Evolutionary conservation across 64 coral and sea anemone species (phyloP).

Genomic region (Hydrozoanthus tunicans): DNA sequence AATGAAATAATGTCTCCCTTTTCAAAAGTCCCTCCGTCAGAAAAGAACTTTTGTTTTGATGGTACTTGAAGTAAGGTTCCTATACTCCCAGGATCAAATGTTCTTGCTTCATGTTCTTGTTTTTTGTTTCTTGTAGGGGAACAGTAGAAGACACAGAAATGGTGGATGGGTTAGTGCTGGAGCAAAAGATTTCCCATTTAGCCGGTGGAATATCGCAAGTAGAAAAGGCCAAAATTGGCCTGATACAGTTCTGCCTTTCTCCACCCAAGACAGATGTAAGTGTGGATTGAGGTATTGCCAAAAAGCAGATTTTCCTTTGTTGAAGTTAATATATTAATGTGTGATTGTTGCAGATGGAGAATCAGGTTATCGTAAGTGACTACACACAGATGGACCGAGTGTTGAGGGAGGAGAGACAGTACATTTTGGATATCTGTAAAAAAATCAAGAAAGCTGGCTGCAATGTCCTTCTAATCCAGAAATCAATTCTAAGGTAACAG

Average conservation of each 20-base stretch:
- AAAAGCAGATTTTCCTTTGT: neutral
- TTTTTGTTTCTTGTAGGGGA: conserved; percentile 66
- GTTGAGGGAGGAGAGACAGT: conserved; percentile 90
- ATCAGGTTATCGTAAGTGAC: conserved; percentile 97
- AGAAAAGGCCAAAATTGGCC: conserved; percentile 97
- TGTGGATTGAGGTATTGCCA: neutral
- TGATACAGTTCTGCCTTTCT: conserved; percentile 97
- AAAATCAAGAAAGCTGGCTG: conserved; percentile 99
- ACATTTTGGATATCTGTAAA: conserved; percentile 97
- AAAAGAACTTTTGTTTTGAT: too few species aligned
- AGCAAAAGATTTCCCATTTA: conserved; percentile 98
- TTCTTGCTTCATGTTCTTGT: neutral
- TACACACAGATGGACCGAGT: conserved; percentile 99
- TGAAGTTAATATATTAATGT: too few species aligned
- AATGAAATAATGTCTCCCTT: too few species aligned
- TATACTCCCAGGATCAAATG: too few species aligned
- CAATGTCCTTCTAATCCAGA: conserved; percentile 97
- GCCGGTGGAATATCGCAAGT: conserved; percentile 96
- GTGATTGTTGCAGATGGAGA: conserved; percentile 80
- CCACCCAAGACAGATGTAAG: conserved; percentile 99
- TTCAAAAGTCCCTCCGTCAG: too few species aligned
- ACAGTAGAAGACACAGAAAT: conserved; percentile 98
- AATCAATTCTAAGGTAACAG: conserved; percentile 90
- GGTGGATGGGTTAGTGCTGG: conserved; percentile 92
- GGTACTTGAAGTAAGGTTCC: too few species aligned